Conservation (phyloP, 2,888 invertebrate species). For the Hololepta plana region DNA sequence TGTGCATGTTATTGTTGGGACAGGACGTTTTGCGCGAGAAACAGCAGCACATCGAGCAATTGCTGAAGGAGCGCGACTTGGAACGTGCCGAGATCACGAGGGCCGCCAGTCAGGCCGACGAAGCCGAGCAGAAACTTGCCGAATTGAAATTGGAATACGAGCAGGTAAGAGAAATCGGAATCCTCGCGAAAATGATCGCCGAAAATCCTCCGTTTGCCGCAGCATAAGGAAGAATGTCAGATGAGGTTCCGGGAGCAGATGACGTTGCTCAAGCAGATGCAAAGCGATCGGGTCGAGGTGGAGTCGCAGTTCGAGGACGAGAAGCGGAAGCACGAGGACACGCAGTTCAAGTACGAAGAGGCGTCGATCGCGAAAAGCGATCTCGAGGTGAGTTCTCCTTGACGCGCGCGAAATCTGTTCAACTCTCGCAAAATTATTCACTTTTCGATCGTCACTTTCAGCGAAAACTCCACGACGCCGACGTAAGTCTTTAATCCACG, state of each 20-base stretch:
- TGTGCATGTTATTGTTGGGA: constrained; percentile 12
- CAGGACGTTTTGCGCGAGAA: constrained; percentile 87
- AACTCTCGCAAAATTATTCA: no score
- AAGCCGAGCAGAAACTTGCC: constrained; percentile 46
- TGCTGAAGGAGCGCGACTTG: constrained; percentile 79
- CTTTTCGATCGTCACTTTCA: constrained; percentile 3
- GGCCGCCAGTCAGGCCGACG: constrained; percentile 63
- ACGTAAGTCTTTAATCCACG: no score
- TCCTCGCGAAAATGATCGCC: constrained; percentile 5
- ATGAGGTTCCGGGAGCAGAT: constrained; percentile 37
- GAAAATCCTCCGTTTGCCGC: constrained; percentile 7
- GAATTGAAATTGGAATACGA: constrained; percentile 43
- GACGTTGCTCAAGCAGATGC: constrained; percentile 31
- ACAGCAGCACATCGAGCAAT: constrained; percentile 81
- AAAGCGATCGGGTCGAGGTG: constrained; percentile 36
- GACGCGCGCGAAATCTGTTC: no score
- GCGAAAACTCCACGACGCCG: constrained; percentile 1
- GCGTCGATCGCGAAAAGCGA: constrained; percentile 79
- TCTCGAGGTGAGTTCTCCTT: constrained; percentile 47
- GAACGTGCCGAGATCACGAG: constrained; percentile 79
- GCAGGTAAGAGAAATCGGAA: constrained; percentile 30
- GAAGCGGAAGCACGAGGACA: constrained; percentile 67
- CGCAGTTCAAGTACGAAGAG: constrained; percentile 83
- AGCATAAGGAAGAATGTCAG: constrained; percentile 37
- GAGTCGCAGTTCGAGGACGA: constrained; percentile 56